Base-by-base conservation (phyloP, 1,140 invertebrate genomes). In the Drosophila melanica region DNA sequence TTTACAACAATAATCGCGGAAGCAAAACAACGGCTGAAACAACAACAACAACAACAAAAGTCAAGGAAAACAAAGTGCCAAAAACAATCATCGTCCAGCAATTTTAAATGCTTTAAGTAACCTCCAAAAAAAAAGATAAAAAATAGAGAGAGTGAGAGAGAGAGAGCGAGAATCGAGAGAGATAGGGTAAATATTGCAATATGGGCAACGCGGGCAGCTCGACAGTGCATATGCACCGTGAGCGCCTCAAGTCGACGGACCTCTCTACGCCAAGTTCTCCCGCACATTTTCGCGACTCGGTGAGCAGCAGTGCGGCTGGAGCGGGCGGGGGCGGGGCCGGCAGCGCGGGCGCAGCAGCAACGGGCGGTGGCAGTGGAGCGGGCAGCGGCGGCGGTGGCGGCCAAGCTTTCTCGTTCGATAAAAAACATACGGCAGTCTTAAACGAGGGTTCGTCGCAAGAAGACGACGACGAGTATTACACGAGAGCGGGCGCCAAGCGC, bases 361-460 rank as follows among this genome's bases (percentile, higher is more conserved):
- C 59, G 67, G 74, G 64, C 47, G 74, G 64, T 42, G 74, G 76
- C 42, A 70, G 64, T 50, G 73, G 77, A 50, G 64, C 57, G 45
- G 42, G 58, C 62, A 62, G 68, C 41, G 20, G 58, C 14, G n/a
- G 54, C 20, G 39, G 47, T 44, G 96, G 97, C 81, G 96, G 95
- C 50, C 96, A 96, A 92, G 96, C 96, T 45, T 97, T 97, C 93
- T 94, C 95, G 37, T 97, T 97, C 92, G 96, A 97, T 89, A 97
- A 97, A 91, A 96, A 95, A 92, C 92, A 94, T 73, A 94, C 94
- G 60, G 91, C 81, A 92, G 79, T 93, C 91, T 81, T 91, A 75
- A 90, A 82, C 74, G 90, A 85, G 71, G 90, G 87, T 70, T 90
- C 79, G 78, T 91, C 84, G 66, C 81, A 90, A 67, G 96, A 97